Evolutionary conservation across 2,113 vertebrate genomes (phyloP).

Genomic region (Erpornis zantholeuca): DNA sequence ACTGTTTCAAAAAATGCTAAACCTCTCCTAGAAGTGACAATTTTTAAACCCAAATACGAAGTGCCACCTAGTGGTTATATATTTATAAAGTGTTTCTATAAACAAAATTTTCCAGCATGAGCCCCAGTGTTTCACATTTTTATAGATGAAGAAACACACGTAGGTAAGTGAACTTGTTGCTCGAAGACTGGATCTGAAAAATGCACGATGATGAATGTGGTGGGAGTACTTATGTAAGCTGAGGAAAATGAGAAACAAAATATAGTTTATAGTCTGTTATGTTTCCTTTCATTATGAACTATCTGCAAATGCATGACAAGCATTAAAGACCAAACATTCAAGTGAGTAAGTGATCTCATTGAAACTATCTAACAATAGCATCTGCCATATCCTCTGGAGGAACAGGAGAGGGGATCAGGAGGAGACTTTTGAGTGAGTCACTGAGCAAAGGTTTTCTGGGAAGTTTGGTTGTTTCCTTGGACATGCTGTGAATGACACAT

Average conservation of each 20-base stretch:
- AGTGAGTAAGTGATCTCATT: background rate
- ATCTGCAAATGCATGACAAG: background rate
- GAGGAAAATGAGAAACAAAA: background rate
- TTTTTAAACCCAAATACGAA: background rate
- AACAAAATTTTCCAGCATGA: background rate
- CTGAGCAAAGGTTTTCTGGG: background rate
- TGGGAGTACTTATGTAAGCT: background rate
- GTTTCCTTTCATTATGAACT: background rate
- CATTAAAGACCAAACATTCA: background rate
- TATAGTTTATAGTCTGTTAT: background rate
- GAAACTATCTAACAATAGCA: background rate
- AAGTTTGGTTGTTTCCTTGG: background rate
- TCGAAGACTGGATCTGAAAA: background rate
- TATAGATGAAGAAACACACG: background rate
- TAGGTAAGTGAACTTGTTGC: background rate
- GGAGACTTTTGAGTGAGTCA: background rate
- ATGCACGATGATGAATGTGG: background rate
- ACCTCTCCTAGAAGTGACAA: background rate
- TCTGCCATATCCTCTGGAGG: background rate
- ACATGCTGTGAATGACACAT: background rate
- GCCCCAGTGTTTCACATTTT: rapidly evolving
- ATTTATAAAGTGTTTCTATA: background rate
- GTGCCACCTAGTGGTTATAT: background rate
- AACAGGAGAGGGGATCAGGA: background rate
- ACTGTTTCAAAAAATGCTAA: background rate